phyloP scores from a whole-genome alignment of 2,888 invertebrate species.

The Ptychoptera contaminata region DNA sequence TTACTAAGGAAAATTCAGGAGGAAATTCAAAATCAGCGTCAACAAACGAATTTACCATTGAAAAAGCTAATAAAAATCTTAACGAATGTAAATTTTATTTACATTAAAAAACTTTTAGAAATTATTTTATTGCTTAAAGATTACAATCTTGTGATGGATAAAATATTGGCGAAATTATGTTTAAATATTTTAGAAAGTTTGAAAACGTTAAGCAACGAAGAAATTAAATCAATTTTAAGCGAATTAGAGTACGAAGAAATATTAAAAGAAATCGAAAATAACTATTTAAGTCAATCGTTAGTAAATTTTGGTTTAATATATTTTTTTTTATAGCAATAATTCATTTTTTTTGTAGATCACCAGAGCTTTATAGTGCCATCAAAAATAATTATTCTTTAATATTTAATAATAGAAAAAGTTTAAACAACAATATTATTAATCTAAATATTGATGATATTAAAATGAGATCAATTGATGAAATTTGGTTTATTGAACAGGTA shows the following conservation, averaged over 20 bases:
- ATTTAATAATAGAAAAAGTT: neutral
- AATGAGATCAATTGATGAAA: neutral
- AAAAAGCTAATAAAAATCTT: no score
- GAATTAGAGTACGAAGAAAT: neutral
- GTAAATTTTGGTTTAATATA: neutral
- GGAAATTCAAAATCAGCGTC: no score
- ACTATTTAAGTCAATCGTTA: slow-evolving; percentile 1
- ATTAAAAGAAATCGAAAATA: neutral
- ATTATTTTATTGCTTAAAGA: neutral
- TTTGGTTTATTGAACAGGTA: slow-evolving; percentile 21
- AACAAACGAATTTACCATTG: no score
- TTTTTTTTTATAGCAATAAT: neutral
- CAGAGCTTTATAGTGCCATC: no score
- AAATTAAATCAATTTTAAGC: neutral
- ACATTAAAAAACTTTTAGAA: no score
- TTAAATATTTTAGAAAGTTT: neutral
- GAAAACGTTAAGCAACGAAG: neutral
- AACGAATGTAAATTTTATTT: no score
- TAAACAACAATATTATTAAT: neutral
- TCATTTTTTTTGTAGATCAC: neutral
- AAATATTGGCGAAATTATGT: neutral
- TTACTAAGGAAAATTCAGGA: no score
- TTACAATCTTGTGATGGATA: neutral
- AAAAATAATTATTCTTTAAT: neutral
- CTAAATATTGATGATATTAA: neutral